These are phyloP conservation scores for Castor canadensis DNA, from an alignment of 2,113 vertebrate genomes.

Conservation along the genomic window DNA sequence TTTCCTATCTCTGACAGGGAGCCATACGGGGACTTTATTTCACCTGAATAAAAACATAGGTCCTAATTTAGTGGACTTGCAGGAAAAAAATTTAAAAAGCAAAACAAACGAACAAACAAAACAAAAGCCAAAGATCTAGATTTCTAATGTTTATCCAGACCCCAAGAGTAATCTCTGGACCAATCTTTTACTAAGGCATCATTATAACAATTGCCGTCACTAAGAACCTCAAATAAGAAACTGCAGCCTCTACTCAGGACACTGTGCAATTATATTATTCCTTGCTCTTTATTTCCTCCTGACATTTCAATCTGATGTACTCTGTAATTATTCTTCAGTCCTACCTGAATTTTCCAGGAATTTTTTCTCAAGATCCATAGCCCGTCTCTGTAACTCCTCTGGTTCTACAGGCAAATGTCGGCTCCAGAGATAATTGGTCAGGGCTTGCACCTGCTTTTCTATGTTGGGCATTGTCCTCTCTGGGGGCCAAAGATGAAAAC, in stretches of 20 bases:
- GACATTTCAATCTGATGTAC: not conserved
- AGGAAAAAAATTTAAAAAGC: not conserved
- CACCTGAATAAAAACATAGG: constrained; percentile 18
- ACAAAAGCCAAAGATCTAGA: not conserved
- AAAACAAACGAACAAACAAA: not conserved
- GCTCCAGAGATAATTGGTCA: constrained; percentile 92
- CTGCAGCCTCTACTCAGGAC: not conserved
- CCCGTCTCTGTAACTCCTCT: constrained; percentile 81
- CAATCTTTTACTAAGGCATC: not conserved
- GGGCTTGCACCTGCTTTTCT: constrained; percentile 74
- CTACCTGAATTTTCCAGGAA: constrained; percentile 72
- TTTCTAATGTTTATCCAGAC: not conserved
- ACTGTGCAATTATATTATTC: not conserved
- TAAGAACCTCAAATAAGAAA: constrained; percentile 24
- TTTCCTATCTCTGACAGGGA: not conserved
- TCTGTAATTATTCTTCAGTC: not conserved
- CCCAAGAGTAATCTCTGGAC: not conserved
- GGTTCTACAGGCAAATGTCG: constrained; percentile 86
- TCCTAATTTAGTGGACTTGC: not conserved
- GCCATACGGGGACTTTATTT: not conserved
- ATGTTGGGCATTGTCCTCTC: constrained; percentile 80
- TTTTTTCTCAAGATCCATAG: constrained; percentile 83
- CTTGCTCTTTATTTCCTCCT: not conserved
- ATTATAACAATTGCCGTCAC: not conserved
- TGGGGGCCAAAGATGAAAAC: constrained; percentile 62